These are phyloP conservation scores for Pentalonia nigronervosa DNA, from an alignment of 1,140 invertebrate species.

Conservation along the genomic window DNA sequence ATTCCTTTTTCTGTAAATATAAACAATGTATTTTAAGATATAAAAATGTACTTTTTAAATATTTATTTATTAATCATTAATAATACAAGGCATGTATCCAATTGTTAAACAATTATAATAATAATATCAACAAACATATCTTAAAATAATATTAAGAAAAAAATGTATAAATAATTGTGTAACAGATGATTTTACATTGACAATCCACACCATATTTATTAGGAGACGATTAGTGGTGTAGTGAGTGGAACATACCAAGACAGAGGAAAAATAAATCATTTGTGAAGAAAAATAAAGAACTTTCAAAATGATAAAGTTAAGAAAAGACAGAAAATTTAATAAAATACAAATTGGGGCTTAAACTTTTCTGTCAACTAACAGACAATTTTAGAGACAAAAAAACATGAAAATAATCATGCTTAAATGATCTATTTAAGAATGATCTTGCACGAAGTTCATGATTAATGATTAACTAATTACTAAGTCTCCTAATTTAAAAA, in stretches of 20 bases:
- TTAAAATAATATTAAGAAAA: too few relatives aligned
- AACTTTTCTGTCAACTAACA: neutral
- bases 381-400: neutral
- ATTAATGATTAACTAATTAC: neutral
- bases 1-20: conserved; percentile 61
- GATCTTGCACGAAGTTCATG: neutral
- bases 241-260: neutral
- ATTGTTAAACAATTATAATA: neutral
- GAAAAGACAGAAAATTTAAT: neutral
- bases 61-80: neutral
- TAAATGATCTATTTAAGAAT: neutral
- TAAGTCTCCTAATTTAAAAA: neutral
- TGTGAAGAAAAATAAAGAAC: neutral
- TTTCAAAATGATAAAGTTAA: neutral
- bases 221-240: neutral
- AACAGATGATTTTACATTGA: neutral
- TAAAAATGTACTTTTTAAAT: conserved; percentile 52
- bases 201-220: neutral
- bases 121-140: too few relatives aligned
- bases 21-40: conserved; percentile 65
- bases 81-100: neutral
- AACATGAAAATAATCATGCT: neutral
- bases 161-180: neutral
- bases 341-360: neutral
- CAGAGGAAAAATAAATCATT: neutral